Base-by-base conservation (phyloP, 2,113 vertebrate genomes). In the Strix uralensis region DNA sequence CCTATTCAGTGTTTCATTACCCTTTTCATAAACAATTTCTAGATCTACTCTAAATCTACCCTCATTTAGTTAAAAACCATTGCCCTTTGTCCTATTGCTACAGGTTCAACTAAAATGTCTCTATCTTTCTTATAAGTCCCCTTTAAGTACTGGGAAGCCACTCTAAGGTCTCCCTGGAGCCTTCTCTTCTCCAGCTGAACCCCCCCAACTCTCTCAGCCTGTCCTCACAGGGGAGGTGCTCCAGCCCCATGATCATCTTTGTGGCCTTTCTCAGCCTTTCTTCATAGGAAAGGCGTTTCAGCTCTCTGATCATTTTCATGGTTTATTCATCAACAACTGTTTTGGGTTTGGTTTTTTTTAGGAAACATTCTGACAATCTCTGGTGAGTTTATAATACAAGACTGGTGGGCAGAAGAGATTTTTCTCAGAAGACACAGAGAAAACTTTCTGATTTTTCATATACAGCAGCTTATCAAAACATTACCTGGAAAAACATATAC, bases 181-280 rank as follows among this genome's bases (percentile, higher is more conserved):
- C 8, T 17, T 59, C n/a, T 66, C 10, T n/a, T 65, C n/a, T 57
- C 17, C 78, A 47, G 18, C 46, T 47, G 46, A 20, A 21, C 46
- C 10, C 7, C 46, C 9, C 46, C 46, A 47, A 21, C 46, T 47
- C 46, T 47, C 10, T 47, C 20, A 47, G 12, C 11, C 22, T 66
- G 5, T 52, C 27, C 15, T 70, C 18, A 21, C 1, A 36, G 20
- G 2, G 26, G 5, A 36, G 4, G 4, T 15, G 5, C 2, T 59
- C 21, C 38, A 62, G 11, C 5, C 19, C 6, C 23, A 9, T 20
- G 29, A 34, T 10, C 1, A 49, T 16, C 11, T 63, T 72, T 46
- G 44, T 46, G 44, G 44, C 44, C 44, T 16, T 30, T 46, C 17
- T 46, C 44, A 46, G 44, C 8, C 14, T 67, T 7, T 62, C 27